Conservation (phyloP, 2,888 invertebrate genomes). For the Meiosimyza platycephala region DNA sequence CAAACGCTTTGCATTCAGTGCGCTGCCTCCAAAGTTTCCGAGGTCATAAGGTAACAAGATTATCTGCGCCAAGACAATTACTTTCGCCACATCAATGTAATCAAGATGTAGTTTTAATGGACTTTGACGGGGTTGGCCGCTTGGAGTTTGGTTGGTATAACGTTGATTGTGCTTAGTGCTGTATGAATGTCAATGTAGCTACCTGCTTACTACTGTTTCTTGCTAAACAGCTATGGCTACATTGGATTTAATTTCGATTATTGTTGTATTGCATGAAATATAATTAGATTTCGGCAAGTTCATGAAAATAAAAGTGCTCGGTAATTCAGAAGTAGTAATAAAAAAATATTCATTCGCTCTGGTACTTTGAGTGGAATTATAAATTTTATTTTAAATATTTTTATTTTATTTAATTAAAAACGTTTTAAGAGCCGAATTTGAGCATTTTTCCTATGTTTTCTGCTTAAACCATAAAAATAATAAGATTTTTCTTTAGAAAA, state of each 20-base stretch:
- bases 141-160: conserved; percentile 7
- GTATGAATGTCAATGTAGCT: conserved; percentile 28
- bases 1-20: conserved; percentile 25
- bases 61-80: conserved; percentile 62
- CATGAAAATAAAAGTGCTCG: too few relatives aligned
- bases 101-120: conserved; percentile 12
- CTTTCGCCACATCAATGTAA: conserved; percentile 57
- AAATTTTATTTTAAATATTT: too few relatives aligned
- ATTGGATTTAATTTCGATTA: conserved; percentile 58
- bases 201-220: conserved; percentile 7
- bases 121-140: conserved; percentile 21
- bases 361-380: too few relatives aligned
- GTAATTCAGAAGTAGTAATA: too few relatives aligned
- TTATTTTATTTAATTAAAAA: too few relatives aligned
- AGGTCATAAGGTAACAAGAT: conserved; percentile 59
- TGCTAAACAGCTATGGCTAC: conserved; percentile 26
- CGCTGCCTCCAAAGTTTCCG: conserved; percentile 26
- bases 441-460: too few relatives aligned
- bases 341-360: too few relatives aligned
- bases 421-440: too few relatives aligned
- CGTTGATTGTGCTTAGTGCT: conserved; percentile 13
- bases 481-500: too few relatives aligned
- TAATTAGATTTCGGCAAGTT: conserved; percentile 38
- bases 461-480: too few relatives aligned
- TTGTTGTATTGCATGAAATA: conserved; percentile 60